Conservation (phyloP, 2,888 invertebrate species). For the Stenurella melanura region DNA sequence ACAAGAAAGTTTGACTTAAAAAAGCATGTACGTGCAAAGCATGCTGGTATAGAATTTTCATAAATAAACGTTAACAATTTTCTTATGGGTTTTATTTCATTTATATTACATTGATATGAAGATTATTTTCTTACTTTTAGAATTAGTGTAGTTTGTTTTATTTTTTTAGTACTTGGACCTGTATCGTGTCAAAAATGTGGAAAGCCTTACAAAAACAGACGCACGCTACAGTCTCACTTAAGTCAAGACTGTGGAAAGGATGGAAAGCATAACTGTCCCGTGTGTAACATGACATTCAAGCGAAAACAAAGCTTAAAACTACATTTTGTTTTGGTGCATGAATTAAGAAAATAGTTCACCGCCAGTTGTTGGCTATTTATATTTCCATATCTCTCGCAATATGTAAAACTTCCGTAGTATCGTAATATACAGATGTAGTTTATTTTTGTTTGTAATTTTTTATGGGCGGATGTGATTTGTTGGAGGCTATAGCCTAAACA, state of each 20-base stretch:
- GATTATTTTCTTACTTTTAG: background rate
- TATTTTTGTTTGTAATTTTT: background rate
- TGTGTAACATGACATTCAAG: conserved; percentile 31
- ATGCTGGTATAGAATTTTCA: background rate
- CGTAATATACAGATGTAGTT: background rate
- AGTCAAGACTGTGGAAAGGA: conserved; percentile 71
- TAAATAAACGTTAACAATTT: background rate
- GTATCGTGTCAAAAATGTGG: conserved; percentile 56
- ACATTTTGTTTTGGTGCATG: conserved; percentile 54
- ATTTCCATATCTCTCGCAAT: background rate
- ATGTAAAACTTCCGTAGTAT: background rate
- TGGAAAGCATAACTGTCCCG: conserved; percentile 28
- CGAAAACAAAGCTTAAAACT: conserved; percentile 71
- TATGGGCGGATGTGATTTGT: too few relatives aligned
- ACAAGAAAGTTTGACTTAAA: conserved; percentile 72
- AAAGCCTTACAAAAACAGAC: conserved; percentile 58
- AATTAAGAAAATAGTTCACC: background rate
- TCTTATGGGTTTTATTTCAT: background rate
- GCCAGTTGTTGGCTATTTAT: background rate
- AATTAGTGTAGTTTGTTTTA: background rate
- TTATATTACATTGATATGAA: background rate
- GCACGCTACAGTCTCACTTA: conserved; percentile 65
- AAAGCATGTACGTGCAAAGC: conserved; percentile 71
- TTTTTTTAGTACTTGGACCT: conserved; percentile 18
- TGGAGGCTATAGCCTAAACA: too few relatives aligned